Conservation (phyloP, 2,113 vertebrate species). For the Theristicus caerulescens region DNA sequence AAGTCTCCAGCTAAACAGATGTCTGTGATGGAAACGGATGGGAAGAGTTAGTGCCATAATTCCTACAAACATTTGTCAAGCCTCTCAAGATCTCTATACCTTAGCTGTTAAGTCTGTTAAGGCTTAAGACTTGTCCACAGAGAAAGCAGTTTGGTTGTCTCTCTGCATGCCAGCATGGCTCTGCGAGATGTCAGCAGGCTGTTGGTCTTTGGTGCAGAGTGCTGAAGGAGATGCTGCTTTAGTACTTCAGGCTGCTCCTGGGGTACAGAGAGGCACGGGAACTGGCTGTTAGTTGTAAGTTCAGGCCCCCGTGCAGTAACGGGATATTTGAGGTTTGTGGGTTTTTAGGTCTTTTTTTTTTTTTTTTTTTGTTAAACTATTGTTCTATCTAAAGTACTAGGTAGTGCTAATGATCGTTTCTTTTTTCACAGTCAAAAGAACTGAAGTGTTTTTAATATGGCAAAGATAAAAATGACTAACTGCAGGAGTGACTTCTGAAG, state of each 20-base stretch:
- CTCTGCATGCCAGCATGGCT: not conserved
- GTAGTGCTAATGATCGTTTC: not conserved
- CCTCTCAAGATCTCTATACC: not conserved
- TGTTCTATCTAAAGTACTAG: not conserved
- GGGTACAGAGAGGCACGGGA: not conserved
- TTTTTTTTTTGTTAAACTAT: not conserved
- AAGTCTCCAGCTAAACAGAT: not conserved
- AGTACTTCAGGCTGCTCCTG: not conserved
- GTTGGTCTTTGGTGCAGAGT: not conserved
- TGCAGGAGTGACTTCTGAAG: not conserved
- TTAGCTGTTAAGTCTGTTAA: not conserved
- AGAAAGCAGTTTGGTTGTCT: not conserved
- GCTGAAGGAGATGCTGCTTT: not conserved
- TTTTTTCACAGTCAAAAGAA: not conserved
- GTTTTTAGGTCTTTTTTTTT: not conserved
- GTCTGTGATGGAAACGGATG: not conserved
- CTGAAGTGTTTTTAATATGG: not conserved
- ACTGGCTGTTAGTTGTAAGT: not conserved
- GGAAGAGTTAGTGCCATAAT: not conserved
- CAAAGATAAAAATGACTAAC: not conserved
- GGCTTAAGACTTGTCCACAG: not conserved
- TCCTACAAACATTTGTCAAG: not conserved
- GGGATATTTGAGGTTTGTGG: not conserved
- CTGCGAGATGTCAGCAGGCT: not conserved
- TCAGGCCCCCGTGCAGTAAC: not conserved